Evolutionary conservation across 1,140 invertebrate genomes (phyloP).

Genomic region (Mizuhopecten yessoensis): DNA sequence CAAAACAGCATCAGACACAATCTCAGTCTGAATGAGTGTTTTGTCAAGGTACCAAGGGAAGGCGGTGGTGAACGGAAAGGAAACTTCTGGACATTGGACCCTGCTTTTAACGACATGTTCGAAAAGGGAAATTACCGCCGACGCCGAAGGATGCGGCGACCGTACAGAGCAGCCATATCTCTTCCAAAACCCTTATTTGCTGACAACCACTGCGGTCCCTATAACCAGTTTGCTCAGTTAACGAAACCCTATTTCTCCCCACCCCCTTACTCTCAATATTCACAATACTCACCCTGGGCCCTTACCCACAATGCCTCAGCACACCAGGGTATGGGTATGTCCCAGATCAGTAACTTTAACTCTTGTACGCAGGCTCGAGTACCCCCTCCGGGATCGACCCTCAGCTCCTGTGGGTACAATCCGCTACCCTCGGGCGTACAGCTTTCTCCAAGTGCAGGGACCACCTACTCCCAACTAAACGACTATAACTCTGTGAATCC

Average conservation of each 20-base stretch:
- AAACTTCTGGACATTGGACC: constrained; percentile 83
- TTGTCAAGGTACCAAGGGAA: constrained; percentile 82
- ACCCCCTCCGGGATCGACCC: constrained; percentile 65
- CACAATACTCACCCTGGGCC: constrained; percentile 77
- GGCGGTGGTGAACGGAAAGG: constrained; percentile 82
- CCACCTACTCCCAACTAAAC: constrained; percentile 73
- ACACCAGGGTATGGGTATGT: constrained; percentile 61
- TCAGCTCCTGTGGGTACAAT: constrained; percentile 70
- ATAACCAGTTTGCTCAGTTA: constrained; percentile 77
- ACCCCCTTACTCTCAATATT: constrained; percentile 78
- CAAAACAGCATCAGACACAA: constrained; percentile 83
- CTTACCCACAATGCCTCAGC: constrained; percentile 65
- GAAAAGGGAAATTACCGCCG: constrained; percentile 82
- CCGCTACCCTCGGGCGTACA: constrained; percentile 71
- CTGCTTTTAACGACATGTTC: constrained; percentile 83
- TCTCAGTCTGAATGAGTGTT: constrained; percentile 83
- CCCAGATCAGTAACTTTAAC: constrained; percentile 74
- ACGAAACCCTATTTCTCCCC: constrained; percentile 78
- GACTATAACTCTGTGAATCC: constrained; percentile 73
- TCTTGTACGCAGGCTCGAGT: constrained; percentile 75
- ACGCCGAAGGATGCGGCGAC: constrained; percentile 79
- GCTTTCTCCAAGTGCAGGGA: constrained; percentile 70
- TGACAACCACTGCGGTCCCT: constrained; percentile 70
- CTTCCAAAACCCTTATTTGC: constrained; percentile 79
- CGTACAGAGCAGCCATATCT: constrained; percentile 78